Conservation (phyloP, 30 jellyfish, hydroid and myxozoan species). For the Hydractinia echinata region DNA sequence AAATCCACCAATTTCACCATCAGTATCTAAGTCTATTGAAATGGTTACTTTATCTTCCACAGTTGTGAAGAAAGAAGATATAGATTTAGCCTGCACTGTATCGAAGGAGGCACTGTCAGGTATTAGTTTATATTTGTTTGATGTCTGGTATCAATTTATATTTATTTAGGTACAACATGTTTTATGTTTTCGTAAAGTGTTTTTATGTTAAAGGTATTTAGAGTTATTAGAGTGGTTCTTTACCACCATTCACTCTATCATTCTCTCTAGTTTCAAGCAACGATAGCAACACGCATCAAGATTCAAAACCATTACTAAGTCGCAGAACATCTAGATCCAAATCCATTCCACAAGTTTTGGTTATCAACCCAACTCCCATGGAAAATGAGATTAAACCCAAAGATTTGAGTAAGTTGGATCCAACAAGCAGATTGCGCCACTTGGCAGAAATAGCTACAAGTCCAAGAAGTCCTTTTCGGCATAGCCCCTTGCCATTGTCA, state of each 20-base stretch:
- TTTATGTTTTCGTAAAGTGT: no score
- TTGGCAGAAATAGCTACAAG: constrained; percentile 91
- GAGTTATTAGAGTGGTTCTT: no score
- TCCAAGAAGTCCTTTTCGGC: constrained; percentile 88
- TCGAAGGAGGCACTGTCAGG: no score
- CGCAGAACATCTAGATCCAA: constrained; percentile 73
- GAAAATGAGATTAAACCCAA: constrained; percentile 46
- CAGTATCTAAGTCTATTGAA: not conserved
- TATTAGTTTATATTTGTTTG: no score
- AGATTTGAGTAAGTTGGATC: constrained; percentile 30
- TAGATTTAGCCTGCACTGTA: not conserved
- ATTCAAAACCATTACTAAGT: constrained; percentile 36
- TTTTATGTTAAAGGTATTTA: not conserved
- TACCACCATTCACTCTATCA: no score
- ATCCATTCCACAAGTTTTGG: constrained; percentile 91
- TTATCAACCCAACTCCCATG: constrained; percentile 63
- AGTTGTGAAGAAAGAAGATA: not conserved
- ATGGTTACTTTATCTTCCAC: constrained; percentile 10
- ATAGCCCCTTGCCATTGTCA: constrained; percentile 86
- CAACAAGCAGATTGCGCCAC: constrained; percentile 43
- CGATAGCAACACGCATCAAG: not conserved
- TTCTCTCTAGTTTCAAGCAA: not conserved
- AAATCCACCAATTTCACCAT: constrained; percentile 24
- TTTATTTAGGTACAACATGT: no score
- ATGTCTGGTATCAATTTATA: no score